Conservation (phyloP, 2,797 vertebrate genomes). For the Protosalanx chinensis region DNA sequence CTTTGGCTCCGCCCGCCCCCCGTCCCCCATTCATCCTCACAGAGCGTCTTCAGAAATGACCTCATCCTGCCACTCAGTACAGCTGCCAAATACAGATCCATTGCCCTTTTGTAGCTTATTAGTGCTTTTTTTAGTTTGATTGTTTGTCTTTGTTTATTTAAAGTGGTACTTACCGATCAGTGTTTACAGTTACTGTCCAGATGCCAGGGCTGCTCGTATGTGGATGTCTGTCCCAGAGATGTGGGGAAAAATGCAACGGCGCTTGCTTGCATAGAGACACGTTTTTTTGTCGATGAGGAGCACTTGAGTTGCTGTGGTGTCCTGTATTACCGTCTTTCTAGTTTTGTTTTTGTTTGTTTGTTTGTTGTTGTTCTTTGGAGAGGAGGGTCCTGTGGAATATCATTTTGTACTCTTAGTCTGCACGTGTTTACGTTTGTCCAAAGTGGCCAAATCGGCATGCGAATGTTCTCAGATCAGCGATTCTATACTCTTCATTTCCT, state of each 20-base stretch:
- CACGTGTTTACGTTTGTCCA: slow-evolving; percentile 47
- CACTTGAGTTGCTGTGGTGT: slow-evolving; percentile 76
- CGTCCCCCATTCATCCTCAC: slow-evolving; percentile 68
- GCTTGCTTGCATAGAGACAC: slow-evolving; percentile 72
- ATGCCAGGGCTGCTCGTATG: slow-evolving; percentile 77
- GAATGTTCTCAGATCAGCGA: slow-evolving; percentile 25
- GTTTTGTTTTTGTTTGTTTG: slow-evolving; percentile 20
- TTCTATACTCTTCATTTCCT: not conserved
- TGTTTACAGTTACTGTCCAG: slow-evolving; percentile 88
- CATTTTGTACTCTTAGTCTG: slow-evolving; percentile 64
- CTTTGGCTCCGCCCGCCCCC: slow-evolving; percentile 69
- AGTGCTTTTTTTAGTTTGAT: slow-evolving; percentile 66
- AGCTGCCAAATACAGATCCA: slow-evolving; percentile 71
- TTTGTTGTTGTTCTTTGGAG: slow-evolving; percentile 1
- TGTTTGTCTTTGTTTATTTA: slow-evolving; percentile 67
- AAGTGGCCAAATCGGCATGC: slow-evolving; percentile 62
- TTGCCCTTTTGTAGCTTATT: slow-evolving; percentile 23
- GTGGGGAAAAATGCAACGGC: slow-evolving; percentile 73
- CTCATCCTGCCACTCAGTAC: slow-evolving; percentile 77
- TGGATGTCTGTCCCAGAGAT: slow-evolving; percentile 78
- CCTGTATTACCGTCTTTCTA: slow-evolving; percentile 58
- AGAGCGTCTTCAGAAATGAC: slow-evolving; percentile 75
- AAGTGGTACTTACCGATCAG: slow-evolving; percentile 81
- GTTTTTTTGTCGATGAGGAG: slow-evolving; percentile 68
- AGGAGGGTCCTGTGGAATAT: slow-evolving; percentile 54